Conservation (phyloP, 2,797 vertebrate genomes). For the Neoniphon sammara region DNA sequence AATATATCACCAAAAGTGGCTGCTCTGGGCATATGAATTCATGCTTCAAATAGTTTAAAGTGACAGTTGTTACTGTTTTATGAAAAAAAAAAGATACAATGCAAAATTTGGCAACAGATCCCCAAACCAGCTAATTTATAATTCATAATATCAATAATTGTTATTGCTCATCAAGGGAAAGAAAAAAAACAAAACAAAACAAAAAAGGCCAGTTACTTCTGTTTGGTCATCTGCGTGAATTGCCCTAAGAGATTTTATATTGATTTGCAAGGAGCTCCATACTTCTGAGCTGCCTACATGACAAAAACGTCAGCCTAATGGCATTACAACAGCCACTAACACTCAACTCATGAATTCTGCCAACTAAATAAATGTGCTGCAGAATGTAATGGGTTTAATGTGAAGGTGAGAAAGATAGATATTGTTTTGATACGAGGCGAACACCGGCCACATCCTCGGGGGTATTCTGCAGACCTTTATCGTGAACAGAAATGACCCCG, state of each 20-base stretch:
- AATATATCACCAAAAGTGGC: too few relatives aligned
- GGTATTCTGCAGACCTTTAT: conserved; percentile 77
- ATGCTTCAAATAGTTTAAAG: too few relatives aligned
- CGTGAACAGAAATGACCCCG: conserved; percentile 87
- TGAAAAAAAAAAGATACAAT: too few relatives aligned
- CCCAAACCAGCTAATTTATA: too few relatives aligned
- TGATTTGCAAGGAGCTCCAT: conserved; percentile 15
- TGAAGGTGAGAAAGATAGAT: conserved; percentile 46
- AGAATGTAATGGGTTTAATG: conserved; percentile 39
- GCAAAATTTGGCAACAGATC: too few relatives aligned
- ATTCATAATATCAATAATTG: too few relatives aligned
- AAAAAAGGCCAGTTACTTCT: not conserved
- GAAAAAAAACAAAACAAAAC: too few relatives aligned
- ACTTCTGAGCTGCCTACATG: not conserved
- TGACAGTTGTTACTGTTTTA: too few relatives aligned
- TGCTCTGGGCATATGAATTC: too few relatives aligned
- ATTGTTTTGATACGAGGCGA: conserved; percentile 74
- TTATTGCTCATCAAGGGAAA: not conserved
- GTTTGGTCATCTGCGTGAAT: not conserved
- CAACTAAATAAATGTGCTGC: conserved; percentile 33
- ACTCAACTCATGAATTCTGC: conserved; percentile 10
- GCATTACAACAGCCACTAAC: not conserved
- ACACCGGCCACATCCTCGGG: conserved; percentile 74
- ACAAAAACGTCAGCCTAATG: not conserved
- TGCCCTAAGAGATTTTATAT: conserved; percentile 15